Base-by-base conservation (phyloP, 2,888 invertebrate genomes). In the Lomographa bimaculata region DNA sequence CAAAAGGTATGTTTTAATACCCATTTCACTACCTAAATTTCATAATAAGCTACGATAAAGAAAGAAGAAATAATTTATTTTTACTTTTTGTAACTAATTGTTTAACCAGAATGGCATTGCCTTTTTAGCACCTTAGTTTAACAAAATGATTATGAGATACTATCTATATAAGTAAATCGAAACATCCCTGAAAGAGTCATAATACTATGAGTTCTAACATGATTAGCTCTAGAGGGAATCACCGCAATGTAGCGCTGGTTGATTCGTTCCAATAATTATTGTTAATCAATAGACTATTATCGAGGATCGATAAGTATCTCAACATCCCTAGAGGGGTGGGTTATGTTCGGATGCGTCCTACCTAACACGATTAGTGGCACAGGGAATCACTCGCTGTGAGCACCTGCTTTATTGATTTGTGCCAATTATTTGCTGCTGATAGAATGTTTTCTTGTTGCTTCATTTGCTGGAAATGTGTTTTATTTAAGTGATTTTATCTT, bases 331-430 rank as follows among this genome's bases (percentile, higher is more conserved):
- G 7, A 2, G 7, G 5, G 10, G n/a, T 32, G 19, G 37, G n/a
- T 42, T 25, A 19, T 27, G 7, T 32, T 35, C 38, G 47, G 50
- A 60, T 62, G 59, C 62, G 53, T 62, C 21, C 51, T 54, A 47
- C n/a, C n/a, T n/a, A n/a, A 51, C 60, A 35, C 62, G 71, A 74
- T 78, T 75, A 77, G 57, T 47, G 52, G 60, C 60, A 61, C 55
- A 54, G 57, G 50, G 57, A 60, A 60, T 60, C 54, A 47, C 38
- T 35, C 57, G 54, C 47, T 50, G 47, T 42, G 52, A 52, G 48
- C 17, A 41, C 38, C 39, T 43, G 57, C 55, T 60, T 57, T 53
- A 58, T 53, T 54, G 61, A 62, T 64, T 66, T 62, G 61, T 60
- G 55, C 61, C 57, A 59, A 68, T 73, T 71, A 68, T 57, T 63